These are phyloP conservation scores for Urosaurus nigricauda DNA, from an alignment of 2,797 vertebrate genomes.

Conservation along the genomic window DNA sequence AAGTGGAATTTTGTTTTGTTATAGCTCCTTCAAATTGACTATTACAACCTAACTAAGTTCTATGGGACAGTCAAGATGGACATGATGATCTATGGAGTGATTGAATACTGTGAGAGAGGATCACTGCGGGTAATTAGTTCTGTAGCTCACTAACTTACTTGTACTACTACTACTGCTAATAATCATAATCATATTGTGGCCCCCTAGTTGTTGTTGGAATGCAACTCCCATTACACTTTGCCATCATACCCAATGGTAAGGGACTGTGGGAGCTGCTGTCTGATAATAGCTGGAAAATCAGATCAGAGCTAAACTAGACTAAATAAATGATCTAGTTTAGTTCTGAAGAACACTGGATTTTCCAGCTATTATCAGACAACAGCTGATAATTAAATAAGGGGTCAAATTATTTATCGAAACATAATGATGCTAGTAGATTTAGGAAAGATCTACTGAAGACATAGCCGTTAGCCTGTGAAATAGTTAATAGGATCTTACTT, in stretches of 20 bases:
- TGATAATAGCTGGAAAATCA: background rate
- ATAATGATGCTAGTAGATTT: background rate
- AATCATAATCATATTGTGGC: no score
- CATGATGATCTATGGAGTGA: slow-evolving; percentile 89
- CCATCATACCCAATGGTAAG: background rate
- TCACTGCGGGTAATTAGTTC: slow-evolving; percentile 89
- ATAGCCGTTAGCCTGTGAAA: background rate
- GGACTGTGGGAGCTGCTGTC: background rate
- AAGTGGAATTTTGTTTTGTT: slow-evolving; percentile 44
- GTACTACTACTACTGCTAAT: background rate
- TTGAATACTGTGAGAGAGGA: slow-evolving; percentile 94
- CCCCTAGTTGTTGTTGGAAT: background rate
- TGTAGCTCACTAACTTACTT: slow-evolving; percentile 47
- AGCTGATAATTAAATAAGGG: no score
- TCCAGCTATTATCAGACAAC: no score
- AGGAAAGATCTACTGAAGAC: no score
- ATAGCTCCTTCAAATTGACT: slow-evolving; percentile 94
- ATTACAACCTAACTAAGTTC: slow-evolving; percentile 97
- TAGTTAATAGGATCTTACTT: background rate
- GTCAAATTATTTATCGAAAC: background rate
- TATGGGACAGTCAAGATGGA: slow-evolving; percentile 96
- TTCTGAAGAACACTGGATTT: no score
- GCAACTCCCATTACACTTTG: background rate
- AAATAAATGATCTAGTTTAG: no score
- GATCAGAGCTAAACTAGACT: background rate